Evolutionary conservation across 1,140 invertebrate genomes (phyloP).

Genomic region (Apis florea): DNA sequence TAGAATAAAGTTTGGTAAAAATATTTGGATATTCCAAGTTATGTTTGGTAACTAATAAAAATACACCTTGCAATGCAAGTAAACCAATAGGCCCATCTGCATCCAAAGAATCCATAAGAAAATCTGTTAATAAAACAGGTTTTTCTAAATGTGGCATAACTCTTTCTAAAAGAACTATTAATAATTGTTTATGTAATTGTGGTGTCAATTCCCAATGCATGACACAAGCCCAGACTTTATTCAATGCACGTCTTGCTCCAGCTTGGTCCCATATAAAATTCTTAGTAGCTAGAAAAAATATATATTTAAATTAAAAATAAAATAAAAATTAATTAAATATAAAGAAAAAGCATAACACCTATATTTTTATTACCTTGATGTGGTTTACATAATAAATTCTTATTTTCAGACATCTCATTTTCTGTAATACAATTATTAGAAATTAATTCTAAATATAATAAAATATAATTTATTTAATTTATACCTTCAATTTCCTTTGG

Average conservation of each 20-base stretch:
- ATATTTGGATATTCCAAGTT: conserved; percentile 98
- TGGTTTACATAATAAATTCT: conserved; percentile 69
- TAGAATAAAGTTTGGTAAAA: conserved; percentile 94
- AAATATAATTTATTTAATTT: neutral
- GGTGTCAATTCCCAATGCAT: conserved; percentile 86
- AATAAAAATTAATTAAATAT: neutral
- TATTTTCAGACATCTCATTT: conserved; percentile 56
- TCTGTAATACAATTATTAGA: conserved; percentile 52
- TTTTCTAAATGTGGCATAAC: conserved; percentile 90
- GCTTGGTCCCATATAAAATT: conserved; percentile 76
- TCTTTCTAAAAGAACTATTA: conserved; percentile 91
- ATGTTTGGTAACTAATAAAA: conserved; percentile 93
- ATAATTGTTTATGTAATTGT: conserved; percentile 87
- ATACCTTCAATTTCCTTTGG: conserved; percentile 78
- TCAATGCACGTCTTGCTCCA: conserved; percentile 78
- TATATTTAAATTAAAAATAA: neutral
- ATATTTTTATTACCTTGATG: conserved; percentile 61
- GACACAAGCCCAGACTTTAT: conserved; percentile 86
- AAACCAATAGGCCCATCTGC: conserved; percentile 92
- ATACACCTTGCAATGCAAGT: conserved; percentile 95
- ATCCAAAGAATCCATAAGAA: conserved; percentile 94
- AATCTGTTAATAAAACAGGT: conserved; percentile 94
- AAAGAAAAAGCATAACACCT: conserved; percentile 5
- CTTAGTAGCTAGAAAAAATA: conserved; percentile 48
- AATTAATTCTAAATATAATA: neutral